These are phyloP conservation scores for Rhingia rostrata DNA, from an alignment of 2,888 invertebrate genomes.

Conservation along the genomic window DNA sequence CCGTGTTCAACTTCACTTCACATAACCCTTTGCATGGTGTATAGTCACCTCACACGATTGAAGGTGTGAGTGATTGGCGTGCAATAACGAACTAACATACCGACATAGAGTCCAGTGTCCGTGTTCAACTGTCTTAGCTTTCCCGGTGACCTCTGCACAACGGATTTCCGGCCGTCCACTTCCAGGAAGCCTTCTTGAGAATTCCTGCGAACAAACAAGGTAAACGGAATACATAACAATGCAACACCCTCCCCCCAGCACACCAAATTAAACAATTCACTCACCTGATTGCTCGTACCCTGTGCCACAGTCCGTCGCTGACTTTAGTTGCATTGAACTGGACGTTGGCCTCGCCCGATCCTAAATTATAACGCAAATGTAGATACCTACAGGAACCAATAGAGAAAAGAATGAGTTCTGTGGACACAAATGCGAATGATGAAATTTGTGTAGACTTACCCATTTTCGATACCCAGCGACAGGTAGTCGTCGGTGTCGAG, in stretches of 20 bases:
- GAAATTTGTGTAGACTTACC: conserved; percentile 80
- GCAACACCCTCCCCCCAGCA: conserved; percentile 14
- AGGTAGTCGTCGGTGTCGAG: conserved; percentile 90
- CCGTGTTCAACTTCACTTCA: conserved; percentile 48
- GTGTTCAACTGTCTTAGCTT: conserved; percentile 92
- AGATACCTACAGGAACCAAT: conserved; percentile 78
- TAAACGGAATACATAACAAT: conserved; percentile 45
- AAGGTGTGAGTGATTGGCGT: conserved; percentile 4
- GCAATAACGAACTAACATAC: conserved; percentile 84
- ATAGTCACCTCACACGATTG: background rate
- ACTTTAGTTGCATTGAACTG: conserved; percentile 93
- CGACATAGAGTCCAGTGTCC: conserved; percentile 94
- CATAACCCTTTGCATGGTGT: conserved; percentile 31
- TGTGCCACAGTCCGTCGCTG: conserved; percentile 94
- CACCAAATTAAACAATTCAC: conserved; percentile 44
- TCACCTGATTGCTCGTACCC: conserved; percentile 89
- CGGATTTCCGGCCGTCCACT: conserved; percentile 93
- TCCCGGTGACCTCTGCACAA: conserved; percentile 92
- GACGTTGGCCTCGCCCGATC: conserved; percentile 93
- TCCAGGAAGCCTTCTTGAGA: conserved; percentile 93
- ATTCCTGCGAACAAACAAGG: conserved; percentile 85
- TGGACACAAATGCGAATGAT: background rate
- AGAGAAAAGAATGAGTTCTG: background rate
- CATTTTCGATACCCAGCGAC: conserved; percentile 91
- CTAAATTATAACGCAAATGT: conserved; percentile 90